These are phyloP conservation scores for Gouania willdenowi DNA, from an alignment of 2,797 vertebrate genomes.

Conservation along the genomic window DNA sequence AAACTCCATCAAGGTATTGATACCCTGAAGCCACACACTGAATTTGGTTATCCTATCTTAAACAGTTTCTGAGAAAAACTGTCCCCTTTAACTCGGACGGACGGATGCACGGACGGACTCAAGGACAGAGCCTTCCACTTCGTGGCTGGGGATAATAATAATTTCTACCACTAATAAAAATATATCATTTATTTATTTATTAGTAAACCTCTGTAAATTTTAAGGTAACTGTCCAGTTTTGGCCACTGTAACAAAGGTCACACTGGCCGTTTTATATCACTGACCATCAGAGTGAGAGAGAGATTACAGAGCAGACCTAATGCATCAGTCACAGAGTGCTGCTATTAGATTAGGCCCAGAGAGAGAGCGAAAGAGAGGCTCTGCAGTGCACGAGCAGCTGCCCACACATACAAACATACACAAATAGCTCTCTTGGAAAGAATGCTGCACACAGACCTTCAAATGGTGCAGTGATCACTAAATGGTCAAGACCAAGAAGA, in stretches of 20 bases:
- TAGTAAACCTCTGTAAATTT: no score
- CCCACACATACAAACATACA: conserved; percentile 23
- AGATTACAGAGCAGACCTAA: conserved; percentile 71
- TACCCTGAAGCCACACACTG: no score
- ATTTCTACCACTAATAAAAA: no score
- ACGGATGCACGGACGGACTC: no score
- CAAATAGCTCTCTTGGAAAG: conserved; percentile 26
- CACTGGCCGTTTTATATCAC: conserved; percentile 52
- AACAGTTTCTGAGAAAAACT: no score
- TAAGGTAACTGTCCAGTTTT: conserved; percentile 40
- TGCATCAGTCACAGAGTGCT: conserved; percentile 74
- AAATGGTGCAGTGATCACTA: conserved; percentile 40
- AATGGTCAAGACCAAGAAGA: conserved; percentile 23
- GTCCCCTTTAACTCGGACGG: no score
- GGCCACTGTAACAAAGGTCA: conserved; percentile 45
- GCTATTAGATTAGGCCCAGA: conserved; percentile 78
- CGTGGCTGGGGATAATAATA: no score
- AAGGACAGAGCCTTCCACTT: no score
- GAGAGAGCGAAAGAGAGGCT: conserved; percentile 54
- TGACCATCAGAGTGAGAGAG: conserved; percentile 52
- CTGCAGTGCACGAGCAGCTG: conserved; percentile 52
- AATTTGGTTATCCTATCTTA: no score
- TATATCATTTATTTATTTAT: no score
- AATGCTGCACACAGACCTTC: conserved; percentile 31
- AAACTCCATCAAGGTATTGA: no score